Evolutionary conservation across 2,113 vertebrate species (phyloP).

Genomic region (Neodontobutis hainanensis): DNA sequence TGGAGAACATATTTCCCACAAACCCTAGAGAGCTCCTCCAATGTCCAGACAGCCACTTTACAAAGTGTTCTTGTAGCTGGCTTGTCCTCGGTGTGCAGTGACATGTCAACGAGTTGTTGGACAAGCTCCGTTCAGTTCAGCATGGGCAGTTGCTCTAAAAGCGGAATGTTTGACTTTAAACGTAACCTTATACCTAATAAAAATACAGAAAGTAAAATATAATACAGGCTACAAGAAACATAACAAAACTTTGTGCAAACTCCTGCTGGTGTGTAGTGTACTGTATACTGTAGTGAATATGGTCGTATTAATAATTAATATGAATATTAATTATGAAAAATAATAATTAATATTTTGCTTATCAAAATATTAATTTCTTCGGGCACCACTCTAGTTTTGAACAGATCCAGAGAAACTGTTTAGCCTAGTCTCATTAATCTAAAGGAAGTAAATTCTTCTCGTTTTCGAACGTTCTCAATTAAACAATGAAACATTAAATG

Average conservation of each 20-base stretch:
- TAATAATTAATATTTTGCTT: too few relatives aligned
- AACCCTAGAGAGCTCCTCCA: conserved; percentile 44
- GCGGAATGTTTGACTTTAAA: conserved; percentile 20
- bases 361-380: too few relatives aligned
- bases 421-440: too few relatives aligned
- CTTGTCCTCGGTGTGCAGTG: conserved; percentile 41
- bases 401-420: too few relatives aligned
- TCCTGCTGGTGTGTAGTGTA: conserved; percentile 1
- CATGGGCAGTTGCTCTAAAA: conserved; percentile 5
- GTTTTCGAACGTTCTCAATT: too few relatives aligned
- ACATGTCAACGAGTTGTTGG: conserved; percentile 45
- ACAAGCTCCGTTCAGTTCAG: conserved; percentile 15
- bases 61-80: conserved; percentile 54
- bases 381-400: too few relatives aligned
- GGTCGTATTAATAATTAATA: too few relatives aligned
- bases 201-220: conserved; percentile 29
- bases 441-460: too few relatives aligned
- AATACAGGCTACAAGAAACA: conserved; percentile 5
- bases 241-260: conserved; percentile 4
- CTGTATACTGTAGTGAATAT: too few relatives aligned
- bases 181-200: conserved; percentile 4
- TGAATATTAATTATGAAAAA: too few relatives aligned
- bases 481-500: too few relatives aligned
- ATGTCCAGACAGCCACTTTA: conserved; percentile 25
- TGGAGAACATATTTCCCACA: conserved; percentile 57